Evolutionary conservation across 2,113 vertebrate species (phyloP).

Genomic region (Hippocampus barbouri): DNA sequence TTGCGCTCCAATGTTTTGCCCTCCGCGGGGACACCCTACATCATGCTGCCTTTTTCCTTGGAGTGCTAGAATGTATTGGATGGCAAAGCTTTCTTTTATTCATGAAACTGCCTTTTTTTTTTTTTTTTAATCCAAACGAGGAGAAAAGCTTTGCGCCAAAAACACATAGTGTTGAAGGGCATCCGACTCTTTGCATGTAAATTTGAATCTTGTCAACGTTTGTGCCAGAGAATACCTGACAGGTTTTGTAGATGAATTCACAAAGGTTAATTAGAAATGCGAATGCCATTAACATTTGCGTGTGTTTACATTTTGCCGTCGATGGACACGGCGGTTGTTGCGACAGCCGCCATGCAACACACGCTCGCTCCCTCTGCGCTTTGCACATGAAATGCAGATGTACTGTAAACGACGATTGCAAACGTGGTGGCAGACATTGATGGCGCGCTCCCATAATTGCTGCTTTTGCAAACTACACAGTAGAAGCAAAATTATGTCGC

Average conservation of each 20-base stretch:
- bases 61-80: slow-evolving; percentile 7
- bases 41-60: background rate
- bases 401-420: background rate
- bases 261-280: slow-evolving; percentile 31
- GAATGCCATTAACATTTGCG: background rate
- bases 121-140: background rate
- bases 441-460: slow-evolving; percentile 9
- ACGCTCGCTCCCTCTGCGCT: background rate
- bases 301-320: background rate
- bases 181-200: background rate
- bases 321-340: background rate
- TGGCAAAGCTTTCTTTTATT: slow-evolving; percentile 1
- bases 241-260: slow-evolving; percentile 25
- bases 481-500: slow-evolving; percentile 19
- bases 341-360: too few relatives aligned
- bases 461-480: slow-evolving; percentile 14
- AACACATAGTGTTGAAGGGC: background rate
- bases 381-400: background rate
- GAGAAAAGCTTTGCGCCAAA: background rate
- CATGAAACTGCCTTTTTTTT: background rate
- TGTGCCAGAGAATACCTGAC: background rate
- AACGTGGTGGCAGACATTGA: background rate
- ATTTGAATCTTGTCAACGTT: background rate
- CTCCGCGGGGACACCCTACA: background rate
- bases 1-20: slow-evolving; percentile 5